A percentile compares a stretch with the other conserved stretches of the same genome.
Conservation (phyloP, 2,797 vertebrate species). For the Urocyon cinereoargenteus region DNA sequence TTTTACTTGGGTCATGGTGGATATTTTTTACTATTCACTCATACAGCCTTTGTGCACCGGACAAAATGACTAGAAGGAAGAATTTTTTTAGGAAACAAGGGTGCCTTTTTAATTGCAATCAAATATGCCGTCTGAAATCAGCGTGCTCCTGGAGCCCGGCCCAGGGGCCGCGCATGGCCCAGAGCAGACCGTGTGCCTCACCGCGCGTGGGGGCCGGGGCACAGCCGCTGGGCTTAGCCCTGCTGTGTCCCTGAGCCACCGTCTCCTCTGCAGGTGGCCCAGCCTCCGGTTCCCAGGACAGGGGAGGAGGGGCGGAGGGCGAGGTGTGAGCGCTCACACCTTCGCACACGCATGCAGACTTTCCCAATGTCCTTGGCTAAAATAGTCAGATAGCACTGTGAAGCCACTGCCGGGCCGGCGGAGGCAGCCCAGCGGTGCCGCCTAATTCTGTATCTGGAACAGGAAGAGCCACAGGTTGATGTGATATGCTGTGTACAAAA, state of each 20-base stretch:
- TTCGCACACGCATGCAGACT: constrained; percentile 78
- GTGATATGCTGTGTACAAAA: constrained; percentile 79
- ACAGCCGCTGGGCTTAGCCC: neutral
- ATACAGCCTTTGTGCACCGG: too few species aligned
- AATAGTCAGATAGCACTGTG: constrained; percentile 52
- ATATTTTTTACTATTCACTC: too few species aligned
- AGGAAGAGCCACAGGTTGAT: constrained; percentile 99
- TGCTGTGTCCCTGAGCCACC: neutral
- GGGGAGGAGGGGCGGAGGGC: neutral
- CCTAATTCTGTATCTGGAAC: constrained; percentile 98
- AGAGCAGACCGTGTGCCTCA: neutral
- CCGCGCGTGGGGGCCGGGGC: neutral
- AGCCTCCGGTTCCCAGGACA: constrained; percentile 26
- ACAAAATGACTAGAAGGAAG: too few species aligned
- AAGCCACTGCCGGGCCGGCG: constrained; percentile 86
- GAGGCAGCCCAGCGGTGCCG: constrained; percentile 90
- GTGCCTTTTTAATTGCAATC: constrained; percentile 84
- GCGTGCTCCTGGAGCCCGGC: constrained; percentile 47
- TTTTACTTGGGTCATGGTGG: too few species aligned
- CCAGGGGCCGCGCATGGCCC: constrained; percentile 9
- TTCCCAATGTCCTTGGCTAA: constrained; percentile 55
- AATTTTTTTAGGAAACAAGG: constrained; percentile 77
- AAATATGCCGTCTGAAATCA: constrained; percentile 73
- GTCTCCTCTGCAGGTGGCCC: constrained; percentile 45
- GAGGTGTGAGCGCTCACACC: constrained; percentile 38